phyloP scores from a whole-genome alignment of 2,113 vertebrate genomes.

The Casuarius casuarius region DNA sequence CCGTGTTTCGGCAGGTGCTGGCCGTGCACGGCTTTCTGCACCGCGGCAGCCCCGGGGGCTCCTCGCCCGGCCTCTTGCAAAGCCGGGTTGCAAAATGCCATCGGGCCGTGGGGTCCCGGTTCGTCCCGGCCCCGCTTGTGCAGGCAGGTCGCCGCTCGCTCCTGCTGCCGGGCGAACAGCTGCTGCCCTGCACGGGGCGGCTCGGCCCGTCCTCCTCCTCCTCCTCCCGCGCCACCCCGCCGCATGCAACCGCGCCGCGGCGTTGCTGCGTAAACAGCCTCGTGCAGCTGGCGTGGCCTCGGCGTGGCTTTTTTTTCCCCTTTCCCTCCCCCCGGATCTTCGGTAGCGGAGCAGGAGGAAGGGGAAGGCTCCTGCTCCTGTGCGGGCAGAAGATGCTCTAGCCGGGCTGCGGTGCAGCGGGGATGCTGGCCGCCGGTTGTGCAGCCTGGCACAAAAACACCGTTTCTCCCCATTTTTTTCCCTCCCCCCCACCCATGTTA shows the following conservation, averaged over 20 bases:
- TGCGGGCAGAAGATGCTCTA: background rate
- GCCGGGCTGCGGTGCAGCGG: background rate
- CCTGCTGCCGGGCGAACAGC: background rate
- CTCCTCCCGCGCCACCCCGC: background rate
- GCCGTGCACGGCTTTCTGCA: accelerated
- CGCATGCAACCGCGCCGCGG: background rate
- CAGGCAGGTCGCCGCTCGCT: background rate
- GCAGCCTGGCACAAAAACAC: accelerated
- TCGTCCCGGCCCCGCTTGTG: too few species aligned
- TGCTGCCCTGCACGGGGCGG: accelerated
- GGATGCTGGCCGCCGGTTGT: accelerated
- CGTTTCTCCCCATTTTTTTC: background rate
- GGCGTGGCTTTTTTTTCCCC: background rate
- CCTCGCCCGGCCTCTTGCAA: background rate
- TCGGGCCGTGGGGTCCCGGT: accelerated
- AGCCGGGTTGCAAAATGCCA: background rate
- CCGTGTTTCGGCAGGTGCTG: accelerated
- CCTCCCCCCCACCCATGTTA: accelerated
- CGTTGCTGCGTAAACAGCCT: background rate
- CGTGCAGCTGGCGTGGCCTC: background rate
- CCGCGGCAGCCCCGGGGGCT: background rate
- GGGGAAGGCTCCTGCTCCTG: background rate
- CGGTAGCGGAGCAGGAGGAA: background rate
- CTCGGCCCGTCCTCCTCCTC: background rate
- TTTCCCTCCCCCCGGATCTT: too few species aligned